These are phyloP conservation scores for Drosophila mauritiana DNA, from an alignment of 1,140 invertebrate species.

Conservation along the genomic window DNA sequence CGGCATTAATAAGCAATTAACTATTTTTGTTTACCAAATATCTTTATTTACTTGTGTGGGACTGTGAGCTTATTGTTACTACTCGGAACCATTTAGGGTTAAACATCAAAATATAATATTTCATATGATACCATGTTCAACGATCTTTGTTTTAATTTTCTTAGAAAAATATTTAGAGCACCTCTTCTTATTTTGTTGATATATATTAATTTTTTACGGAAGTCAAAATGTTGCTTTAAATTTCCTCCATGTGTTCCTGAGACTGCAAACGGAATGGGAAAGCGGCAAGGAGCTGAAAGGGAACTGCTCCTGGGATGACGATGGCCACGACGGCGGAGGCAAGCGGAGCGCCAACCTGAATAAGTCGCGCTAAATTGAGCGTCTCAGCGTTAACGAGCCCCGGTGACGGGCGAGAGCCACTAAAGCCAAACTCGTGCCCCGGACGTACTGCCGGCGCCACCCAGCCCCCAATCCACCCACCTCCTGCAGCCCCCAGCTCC, in stretches of 20 bases:
- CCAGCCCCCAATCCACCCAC: slow-evolving; percentile 34
- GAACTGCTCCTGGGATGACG: slow-evolving; percentile 16
- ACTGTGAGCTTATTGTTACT: no score
- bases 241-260: slow-evolving; percentile 2
- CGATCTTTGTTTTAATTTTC: no score
- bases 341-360: slow-evolving; percentile 58
- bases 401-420: slow-evolving; percentile 57
- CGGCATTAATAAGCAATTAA: background rate
- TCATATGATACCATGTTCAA: no score
- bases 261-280: background rate
- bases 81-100: no score
- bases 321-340: slow-evolving; percentile 42
- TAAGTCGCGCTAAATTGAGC: slow-evolving; percentile 77
- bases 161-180: no score
- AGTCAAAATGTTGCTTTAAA: no score
- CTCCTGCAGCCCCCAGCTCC: slow-evolving; percentile 44
- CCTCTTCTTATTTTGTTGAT: background rate
- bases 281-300: background rate
- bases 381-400: slow-evolving; percentile 78
- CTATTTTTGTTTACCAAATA: background rate
- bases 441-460: slow-evolving; percentile 68
- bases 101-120: no score
- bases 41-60: no score
- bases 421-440: slow-evolving; percentile 71
- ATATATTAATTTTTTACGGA: background rate